A percentile compares a stretch with the other conserved stretches of the same genome.
Conservation (phyloP, 1,140 invertebrate species). For the Ceratoteleas bidentatus region DNA sequence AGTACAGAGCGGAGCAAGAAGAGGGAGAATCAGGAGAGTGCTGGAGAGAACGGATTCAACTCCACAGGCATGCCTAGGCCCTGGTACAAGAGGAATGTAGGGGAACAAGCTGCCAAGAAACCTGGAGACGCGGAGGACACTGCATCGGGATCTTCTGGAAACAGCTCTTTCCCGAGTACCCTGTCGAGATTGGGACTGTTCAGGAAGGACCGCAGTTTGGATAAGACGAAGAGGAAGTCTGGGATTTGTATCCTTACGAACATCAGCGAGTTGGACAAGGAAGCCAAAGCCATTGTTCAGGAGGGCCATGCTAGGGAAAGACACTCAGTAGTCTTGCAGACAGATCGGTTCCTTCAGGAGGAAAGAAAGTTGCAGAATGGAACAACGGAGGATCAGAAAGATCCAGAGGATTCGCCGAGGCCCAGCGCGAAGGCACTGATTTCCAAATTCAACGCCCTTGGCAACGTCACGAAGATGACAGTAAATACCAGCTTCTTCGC, state of each 20-base stretch:
- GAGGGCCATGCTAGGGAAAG: slow-evolving; percentile 80
- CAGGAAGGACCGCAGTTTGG: slow-evolving; percentile 76
- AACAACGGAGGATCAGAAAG: slow-evolving; percentile 16
- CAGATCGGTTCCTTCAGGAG: slow-evolving; percentile 70
- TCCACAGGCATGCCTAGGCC: slow-evolving; percentile 82
- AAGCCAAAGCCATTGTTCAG: slow-evolving; percentile 88
- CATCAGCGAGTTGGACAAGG: slow-evolving; percentile 90
- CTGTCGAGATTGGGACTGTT: slow-evolving; percentile 73
- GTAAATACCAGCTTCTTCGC: slow-evolving; percentile 81
- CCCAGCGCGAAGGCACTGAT: slow-evolving; percentile 83
- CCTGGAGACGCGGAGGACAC: slow-evolving; percentile 57
- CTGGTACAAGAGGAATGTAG: slow-evolving; percentile 84
- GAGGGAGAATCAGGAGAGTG: slow-evolving; percentile 1
- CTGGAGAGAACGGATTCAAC: slow-evolving; percentile 65
- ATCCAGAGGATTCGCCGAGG: slow-evolving; percentile 77
- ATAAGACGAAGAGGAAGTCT: slow-evolving; percentile 80
- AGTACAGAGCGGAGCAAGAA: slow-evolving; percentile 30
- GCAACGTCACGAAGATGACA: slow-evolving; percentile 83
- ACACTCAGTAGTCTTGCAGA: slow-evolving; percentile 72
- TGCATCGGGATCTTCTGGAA: slow-evolving; percentile 34
- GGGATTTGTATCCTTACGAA: slow-evolving; percentile 87
- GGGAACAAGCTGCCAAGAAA: slow-evolving; percentile 56
- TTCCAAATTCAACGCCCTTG: slow-evolving; percentile 85
- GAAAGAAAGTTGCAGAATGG: slow-evolving; percentile 71
- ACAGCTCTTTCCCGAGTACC: slow-evolving; percentile 58